phyloP scores from a whole-genome alignment of 1,140 invertebrate species.

The Zaprionus ornatus region DNA sequence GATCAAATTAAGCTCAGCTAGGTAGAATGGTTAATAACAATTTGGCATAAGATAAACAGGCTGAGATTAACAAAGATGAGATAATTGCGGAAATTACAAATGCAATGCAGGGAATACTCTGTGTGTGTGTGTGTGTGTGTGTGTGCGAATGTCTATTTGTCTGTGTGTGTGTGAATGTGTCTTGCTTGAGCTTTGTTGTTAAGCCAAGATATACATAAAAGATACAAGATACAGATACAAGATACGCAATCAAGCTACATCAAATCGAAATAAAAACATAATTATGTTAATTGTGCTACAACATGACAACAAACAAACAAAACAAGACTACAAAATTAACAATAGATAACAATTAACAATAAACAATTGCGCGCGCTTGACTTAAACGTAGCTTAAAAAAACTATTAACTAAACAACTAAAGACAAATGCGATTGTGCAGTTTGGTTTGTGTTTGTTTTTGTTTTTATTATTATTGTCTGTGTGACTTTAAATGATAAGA shows the following conservation, averaged over 20 bases:
- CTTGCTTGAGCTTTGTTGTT: not conserved
- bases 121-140: conserved; percentile 26
- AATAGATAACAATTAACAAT: conserved; percentile 28
- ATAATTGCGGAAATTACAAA: conserved; percentile 54
- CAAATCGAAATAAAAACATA: conserved; percentile 39
- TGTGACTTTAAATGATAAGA: conserved; percentile 10
- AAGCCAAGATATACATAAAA: conserved; percentile 30
- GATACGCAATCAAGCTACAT: conserved; percentile 30
- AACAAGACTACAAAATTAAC: conserved; percentile 34
- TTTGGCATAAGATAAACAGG: conserved; percentile 22
- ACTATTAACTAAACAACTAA: conserved; percentile 21
- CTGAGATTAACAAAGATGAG: conserved; percentile 26
- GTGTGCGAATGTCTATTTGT: conserved; percentile 18
- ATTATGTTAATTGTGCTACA: conserved; percentile 47
- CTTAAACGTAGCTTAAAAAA: conserved; percentile 37
- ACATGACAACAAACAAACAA: conserved; percentile 54
- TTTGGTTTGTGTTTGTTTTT: conserved; percentile 6
- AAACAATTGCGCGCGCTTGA: conserved; percentile 17
- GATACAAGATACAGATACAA: conserved; percentile 28
- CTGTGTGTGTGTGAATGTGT: conserved; percentile 16
- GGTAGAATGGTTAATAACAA: conserved; percentile 29
- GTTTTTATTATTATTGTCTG: conserved; percentile 11
- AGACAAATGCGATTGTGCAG: conserved; percentile 33
- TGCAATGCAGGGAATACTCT: conserved; percentile 40
- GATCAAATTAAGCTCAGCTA: conserved; percentile 4